phyloP scores from a whole-genome alignment of 2,113 vertebrate species.

The Phoxinus phoxinus region DNA sequence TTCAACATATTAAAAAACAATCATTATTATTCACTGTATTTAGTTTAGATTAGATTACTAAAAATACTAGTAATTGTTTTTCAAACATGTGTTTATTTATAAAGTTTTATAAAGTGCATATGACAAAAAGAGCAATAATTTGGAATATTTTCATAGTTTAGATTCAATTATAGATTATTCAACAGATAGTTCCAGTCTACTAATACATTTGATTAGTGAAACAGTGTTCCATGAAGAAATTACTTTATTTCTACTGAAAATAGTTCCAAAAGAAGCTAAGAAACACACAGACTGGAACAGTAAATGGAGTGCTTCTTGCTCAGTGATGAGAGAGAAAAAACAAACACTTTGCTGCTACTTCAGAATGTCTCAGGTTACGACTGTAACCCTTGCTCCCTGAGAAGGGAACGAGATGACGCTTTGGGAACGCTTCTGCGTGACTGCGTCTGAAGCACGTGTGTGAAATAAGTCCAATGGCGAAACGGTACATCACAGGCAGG shows the following conservation, averaged over 20 bases:
- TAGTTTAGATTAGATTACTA: neutral
- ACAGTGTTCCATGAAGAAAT: neutral
- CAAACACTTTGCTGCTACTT: no score
- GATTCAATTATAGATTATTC: constrained; percentile 18
- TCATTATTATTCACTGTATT: neutral
- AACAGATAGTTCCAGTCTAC: neutral
- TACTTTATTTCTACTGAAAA: neutral
- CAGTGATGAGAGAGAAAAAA: no score
- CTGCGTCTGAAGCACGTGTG: no score
- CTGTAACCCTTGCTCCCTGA: no score
- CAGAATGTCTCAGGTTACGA: no score
- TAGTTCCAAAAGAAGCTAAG: neutral
- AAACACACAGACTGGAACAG: neutral
- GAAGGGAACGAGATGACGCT: no score
- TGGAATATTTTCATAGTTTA: neutral
- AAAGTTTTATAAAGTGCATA: neutral
- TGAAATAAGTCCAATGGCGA: no score
- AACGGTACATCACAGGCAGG: no score
- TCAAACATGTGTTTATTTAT: neutral
- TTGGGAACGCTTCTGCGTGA: no score
- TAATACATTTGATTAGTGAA: neutral
- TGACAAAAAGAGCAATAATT: neutral
- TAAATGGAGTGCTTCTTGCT: neutral
- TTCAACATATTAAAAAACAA: neutral
- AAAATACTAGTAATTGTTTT: neutral